Evolutionary conservation across 2,113 vertebrate genomes (phyloP), one percentile per base, ranked within the genome.

Genomic region (Pluvialis apricaria): DNA sequence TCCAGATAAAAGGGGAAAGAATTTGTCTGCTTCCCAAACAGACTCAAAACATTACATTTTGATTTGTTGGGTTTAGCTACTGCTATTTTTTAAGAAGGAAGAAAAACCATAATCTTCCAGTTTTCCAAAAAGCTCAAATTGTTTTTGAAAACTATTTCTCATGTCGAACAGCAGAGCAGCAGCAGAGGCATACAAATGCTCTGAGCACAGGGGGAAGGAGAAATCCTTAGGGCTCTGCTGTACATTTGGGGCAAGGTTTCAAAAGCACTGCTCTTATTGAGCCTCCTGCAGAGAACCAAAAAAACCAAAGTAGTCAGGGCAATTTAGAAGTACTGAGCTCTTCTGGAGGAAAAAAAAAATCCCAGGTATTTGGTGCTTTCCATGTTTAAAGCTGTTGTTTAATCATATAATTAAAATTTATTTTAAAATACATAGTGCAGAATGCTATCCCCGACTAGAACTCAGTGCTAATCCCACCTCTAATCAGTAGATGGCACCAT

Each of bases 401-500:
- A 73, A 47, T 45, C 45, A 22, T 11, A 58, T 26, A 61, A 44
- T 51, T 71, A 69, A 72, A 36, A 45, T 49, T 34, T 26, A 10
- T 44, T 75, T 66, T 73, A 4, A 76, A 91, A 38, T 10, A 45
- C 10, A 17, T 32, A 25, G 25, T 4, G 57, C 57, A 68, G 72
- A 70, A 65, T 32, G 34, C 7, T 13, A 19, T 13, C 14, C 22
- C 14, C 2, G 1, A 32, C 5, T 29, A 38, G 44, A 45, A 55
- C 16, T 61, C 62, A 2, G 60, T n/a, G 82, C 11, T 58, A 94
- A 83, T 95, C 77, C 94, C 55, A 21, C 10, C 31, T 61, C 21
- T 36, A 8, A 31, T 24, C 98, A 93, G 96, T 96, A 98, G 98
- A 97, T 98, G 98, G 98, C 97, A 92, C 96, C 96, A 85, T 86